Evolutionary conservation across 2,113 vertebrate genomes (phyloP), one percentile per base, ranked within the genome.

Genomic region (Merops nubicus): DNA sequence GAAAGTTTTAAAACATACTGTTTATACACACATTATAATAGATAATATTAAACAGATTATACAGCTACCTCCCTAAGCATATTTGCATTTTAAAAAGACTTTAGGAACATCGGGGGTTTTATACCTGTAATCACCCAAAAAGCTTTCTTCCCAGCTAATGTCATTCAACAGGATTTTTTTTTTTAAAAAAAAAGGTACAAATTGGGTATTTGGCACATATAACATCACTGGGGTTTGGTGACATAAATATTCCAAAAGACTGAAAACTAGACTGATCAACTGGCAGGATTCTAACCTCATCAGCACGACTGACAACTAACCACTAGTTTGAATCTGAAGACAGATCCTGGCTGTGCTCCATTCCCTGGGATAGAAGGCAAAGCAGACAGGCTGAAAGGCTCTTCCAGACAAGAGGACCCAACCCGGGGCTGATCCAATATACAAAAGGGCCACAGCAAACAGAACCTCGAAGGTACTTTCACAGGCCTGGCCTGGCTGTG

Each of bases 241-340:
- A 70, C 28, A 31, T 62, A 81, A 65, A 34, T 76, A 80, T 12
- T 67, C 28, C 70, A 51, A 47, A 73, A 64, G 53, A 45, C 53
- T 62, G 83, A 83, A 85, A 69, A 64, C 0, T 0, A 69, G 22
- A 56, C 47, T 0, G 0, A 48, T 40, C 3, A 0, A 29, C 38
- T 7, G 3, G 34, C 11, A 79, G 26, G 40, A 64, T 64, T 47
- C 68, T 73, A 77, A 77, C 31, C 40, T 73, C n/a, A 29, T 13
- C n/a, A 56, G 86, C 1, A 53, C 1, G 10, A 72, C 75, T 13
- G 20, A 72, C 31, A 79, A 8, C n/a, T 21, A 57, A 64, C 6
- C 0, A 0, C 60, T 59, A 54, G 13, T 45, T 63, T 25, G 50
- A 59, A 38, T 48, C 47, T 7, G 22, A 72, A 43, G 57, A 62